These are phyloP conservation scores for Synergus umbraculus DNA, from an alignment of 2,888 invertebrate genomes.

Conservation along the genomic window DNA sequence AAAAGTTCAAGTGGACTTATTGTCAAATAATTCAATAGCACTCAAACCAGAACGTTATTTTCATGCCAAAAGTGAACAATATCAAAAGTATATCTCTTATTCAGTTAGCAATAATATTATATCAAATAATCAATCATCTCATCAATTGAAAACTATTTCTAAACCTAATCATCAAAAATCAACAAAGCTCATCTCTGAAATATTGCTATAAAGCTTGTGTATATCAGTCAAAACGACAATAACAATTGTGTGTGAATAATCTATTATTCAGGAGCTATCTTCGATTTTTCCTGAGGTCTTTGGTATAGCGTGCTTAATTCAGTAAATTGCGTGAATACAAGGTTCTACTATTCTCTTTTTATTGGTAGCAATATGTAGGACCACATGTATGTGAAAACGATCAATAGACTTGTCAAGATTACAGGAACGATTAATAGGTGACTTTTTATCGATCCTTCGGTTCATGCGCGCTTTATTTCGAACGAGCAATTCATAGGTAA, in stretches of 20 bases:
- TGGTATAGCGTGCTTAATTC: not conserved
- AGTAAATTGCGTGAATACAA: not conserved
- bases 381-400: conserved; percentile 49
- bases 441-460: conserved; percentile 62
- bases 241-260: not conserved
- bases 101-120: too few species aligned
- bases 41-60: conserved; percentile 37
- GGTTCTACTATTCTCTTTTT: conserved; percentile 34
- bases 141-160: not conserved
- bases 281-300: not conserved
- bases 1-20: not conserved
- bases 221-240: not conserved
- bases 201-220: not conserved
- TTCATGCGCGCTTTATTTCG: conserved; percentile 59
- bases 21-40: not conserved
- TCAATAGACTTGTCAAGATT: conserved; percentile 63
- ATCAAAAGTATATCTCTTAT: not conserved
- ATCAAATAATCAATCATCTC: not conserved
- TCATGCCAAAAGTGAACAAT: not conserved
- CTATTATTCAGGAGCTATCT: not conserved
- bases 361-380: not conserved
- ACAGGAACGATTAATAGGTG: conserved; percentile 62
- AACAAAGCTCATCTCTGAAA: not conserved
- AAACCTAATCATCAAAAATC: not conserved
- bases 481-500: conserved; percentile 64